Conservation (phyloP, 2,113 vertebrate genomes). For the Hyperopisus bebe region DNA sequence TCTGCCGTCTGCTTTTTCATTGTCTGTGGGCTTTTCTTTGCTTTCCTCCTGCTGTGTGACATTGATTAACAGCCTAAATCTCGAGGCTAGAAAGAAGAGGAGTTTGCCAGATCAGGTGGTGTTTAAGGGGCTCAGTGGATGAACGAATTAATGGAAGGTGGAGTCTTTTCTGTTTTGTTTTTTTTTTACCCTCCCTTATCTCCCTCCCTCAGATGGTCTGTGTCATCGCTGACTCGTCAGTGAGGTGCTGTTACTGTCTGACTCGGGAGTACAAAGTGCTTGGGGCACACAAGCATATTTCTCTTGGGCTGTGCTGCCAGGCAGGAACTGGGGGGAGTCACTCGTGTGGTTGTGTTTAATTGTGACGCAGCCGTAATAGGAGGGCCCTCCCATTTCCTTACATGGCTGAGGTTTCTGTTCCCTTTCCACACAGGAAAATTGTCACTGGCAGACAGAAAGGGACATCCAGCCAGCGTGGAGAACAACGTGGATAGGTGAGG, state of each 20-base stretch:
- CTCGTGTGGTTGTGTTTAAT: background rate
- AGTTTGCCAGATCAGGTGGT: background rate
- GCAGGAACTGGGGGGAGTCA: background rate
- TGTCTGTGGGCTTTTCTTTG: background rate
- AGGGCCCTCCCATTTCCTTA: background rate
- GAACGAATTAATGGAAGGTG: background rate
- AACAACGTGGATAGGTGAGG: constrained; percentile 46
- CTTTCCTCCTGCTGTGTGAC: background rate
- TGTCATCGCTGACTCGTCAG: background rate
- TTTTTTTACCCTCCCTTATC: background rate
- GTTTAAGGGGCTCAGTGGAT: background rate
- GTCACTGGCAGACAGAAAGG: constrained; percentile 24
- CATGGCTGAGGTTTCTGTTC: background rate
- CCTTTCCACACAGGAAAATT: constrained; percentile 25
- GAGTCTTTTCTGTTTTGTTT: background rate
- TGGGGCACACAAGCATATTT: background rate
- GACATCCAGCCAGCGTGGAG: constrained; percentile 31
- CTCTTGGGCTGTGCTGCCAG: background rate
- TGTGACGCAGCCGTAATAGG: background rate
- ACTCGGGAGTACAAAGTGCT: background rate
- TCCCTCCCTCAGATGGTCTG: background rate
- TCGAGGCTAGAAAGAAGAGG: background rate
- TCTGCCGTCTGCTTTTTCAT: background rate
- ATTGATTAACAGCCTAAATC: background rate
- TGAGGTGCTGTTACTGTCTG: background rate